A percentile compares a stretch with the other conserved stretches of the same genome.
Conservation (phyloP, 2,888 invertebrate genomes). For the Drosophila prostipennis region DNA sequence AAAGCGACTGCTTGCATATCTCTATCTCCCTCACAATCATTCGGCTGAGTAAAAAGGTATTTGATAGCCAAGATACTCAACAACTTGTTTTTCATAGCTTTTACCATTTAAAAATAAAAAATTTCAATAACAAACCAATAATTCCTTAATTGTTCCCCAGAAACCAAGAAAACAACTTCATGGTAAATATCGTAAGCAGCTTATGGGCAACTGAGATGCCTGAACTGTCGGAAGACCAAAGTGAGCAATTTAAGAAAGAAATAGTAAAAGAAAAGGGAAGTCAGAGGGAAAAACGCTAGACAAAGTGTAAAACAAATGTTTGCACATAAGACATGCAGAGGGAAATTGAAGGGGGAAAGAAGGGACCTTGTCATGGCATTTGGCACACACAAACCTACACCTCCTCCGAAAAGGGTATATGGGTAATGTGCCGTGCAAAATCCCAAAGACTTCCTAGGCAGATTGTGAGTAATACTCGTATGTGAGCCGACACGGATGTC, state of each 20-base stretch:
- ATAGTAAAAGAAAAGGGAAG: constrained; percentile 2
- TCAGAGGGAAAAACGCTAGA: constrained; percentile 7
- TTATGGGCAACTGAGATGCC: constrained; percentile 19
- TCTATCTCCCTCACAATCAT: too few relatives aligned
- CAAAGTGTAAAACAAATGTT: constrained; percentile 47
- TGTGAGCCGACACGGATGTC: constrained; percentile 22
- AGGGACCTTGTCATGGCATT: constrained; percentile 17
- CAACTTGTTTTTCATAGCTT: too few relatives aligned
- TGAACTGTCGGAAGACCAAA: background rate
- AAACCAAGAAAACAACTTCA: background rate
- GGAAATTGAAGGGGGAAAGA: background rate
- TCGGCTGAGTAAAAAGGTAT: too few relatives aligned
- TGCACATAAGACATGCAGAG: constrained; percentile 17
- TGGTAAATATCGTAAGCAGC: constrained; percentile 19
- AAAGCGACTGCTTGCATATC: too few relatives aligned
- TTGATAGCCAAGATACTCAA: too few relatives aligned
- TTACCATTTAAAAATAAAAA: too few relatives aligned
- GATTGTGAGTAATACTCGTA: constrained; percentile 1
- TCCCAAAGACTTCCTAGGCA: constrained; percentile 19
- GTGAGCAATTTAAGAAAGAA: constrained; percentile 12
- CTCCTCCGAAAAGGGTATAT: constrained; percentile 13
- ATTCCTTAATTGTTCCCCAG: constrained; percentile 10
- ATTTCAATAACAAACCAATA: background rate
- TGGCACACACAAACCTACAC: constrained; percentile 25
- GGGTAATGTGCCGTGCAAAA: constrained; percentile 28